Conservation (phyloP, 2,888 invertebrate genomes). For the Sphecodes monilicornis region DNA sequence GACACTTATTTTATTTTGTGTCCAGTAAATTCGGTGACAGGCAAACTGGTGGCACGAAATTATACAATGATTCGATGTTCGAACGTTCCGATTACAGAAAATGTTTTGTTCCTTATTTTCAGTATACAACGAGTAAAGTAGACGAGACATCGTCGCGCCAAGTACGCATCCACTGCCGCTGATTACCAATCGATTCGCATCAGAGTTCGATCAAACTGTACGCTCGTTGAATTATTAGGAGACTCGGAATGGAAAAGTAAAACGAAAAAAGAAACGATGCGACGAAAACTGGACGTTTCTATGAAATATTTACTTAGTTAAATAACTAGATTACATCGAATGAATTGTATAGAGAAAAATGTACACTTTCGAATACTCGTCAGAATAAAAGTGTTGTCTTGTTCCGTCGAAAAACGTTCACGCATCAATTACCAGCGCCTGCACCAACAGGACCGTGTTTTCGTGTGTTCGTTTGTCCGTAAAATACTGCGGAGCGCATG, state of each 20-base stretch:
- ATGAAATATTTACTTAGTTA: slow-evolving; percentile 79
- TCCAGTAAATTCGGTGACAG: slow-evolving; percentile 48
- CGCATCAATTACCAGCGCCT: slow-evolving; percentile 55
- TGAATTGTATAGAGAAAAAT: slow-evolving; percentile 74
- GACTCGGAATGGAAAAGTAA: slow-evolving; percentile 26
- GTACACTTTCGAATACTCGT: slow-evolving; percentile 72
- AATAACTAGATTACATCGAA: slow-evolving; percentile 78
- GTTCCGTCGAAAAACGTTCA: slow-evolving; percentile 48
- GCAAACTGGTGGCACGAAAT: slow-evolving; percentile 56
- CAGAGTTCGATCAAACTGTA: background rate
- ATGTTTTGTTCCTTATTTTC: slow-evolving; percentile 27
- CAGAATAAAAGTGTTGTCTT: slow-evolving; percentile 62
- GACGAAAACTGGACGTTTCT: slow-evolving; percentile 63
- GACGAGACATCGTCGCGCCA: slow-evolving; percentile 24
- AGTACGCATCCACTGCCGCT: slow-evolving; percentile 17
- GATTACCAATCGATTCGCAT: slow-evolving; percentile 7
- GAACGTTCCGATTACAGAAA: slow-evolving; percentile 30
- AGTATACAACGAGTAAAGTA: slow-evolving; percentile 35
- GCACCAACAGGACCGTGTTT: slow-evolving; percentile 47
- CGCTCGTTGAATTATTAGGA: slow-evolving; percentile 24
- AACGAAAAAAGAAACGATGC: slow-evolving; percentile 19
- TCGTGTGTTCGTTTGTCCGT: slow-evolving; percentile 15
- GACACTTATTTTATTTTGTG: slow-evolving; percentile 55
- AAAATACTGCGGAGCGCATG: slow-evolving; percentile 50
- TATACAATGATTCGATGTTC: slow-evolving; percentile 44